A percentile compares a stretch with the other conserved stretches of the same genome.
phyloP scores from a whole-genome alignment of 1,140 invertebrate genomes.

The Hyles euphorbiae region DNA sequence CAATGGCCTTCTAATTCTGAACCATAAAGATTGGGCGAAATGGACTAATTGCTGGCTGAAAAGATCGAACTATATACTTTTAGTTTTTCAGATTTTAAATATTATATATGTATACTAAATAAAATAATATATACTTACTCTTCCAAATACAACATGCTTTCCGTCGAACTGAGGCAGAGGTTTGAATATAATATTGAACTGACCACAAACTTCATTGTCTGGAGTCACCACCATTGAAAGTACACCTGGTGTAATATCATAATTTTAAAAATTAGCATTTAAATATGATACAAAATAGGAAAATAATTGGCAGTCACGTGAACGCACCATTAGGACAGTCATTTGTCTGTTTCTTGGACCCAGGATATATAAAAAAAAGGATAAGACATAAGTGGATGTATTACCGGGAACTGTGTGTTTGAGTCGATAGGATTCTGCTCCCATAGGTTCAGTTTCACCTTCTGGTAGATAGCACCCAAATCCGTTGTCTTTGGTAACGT shows the following conservation, averaged over 20 bases:
- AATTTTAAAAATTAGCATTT: neutral
- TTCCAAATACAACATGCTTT: constrained; percentile 68
- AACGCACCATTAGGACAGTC: too few species aligned
- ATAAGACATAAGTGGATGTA: neutral
- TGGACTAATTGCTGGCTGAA: too few species aligned
- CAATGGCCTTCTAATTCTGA: too few species aligned
- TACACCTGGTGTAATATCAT: constrained; percentile 37
- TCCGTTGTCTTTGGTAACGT: constrained; percentile 65
- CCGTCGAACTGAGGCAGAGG: constrained; percentile 65
- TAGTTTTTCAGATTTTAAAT: too few species aligned
- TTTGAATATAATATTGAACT: constrained; percentile 71
- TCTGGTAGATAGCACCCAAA: constrained; percentile 52
- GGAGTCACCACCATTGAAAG: constrained; percentile 60
- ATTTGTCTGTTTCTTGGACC: too few species aligned
- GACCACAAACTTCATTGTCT: constrained; percentile 56
- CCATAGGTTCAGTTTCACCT: constrained; percentile 31
- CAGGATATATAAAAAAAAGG: neutral
- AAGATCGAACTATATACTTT: too few species aligned
- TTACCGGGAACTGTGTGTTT: constrained; percentile 66
- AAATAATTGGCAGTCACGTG: too few species aligned
- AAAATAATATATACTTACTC: too few species aligned
- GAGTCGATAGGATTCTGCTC: constrained; percentile 45
- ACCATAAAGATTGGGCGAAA: too few species aligned
- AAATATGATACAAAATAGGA: too few species aligned
- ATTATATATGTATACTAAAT: too few species aligned